phyloP scores from a whole-genome alignment of 2,797 vertebrate species.

The Brachyrhaphis roseni region DNA sequence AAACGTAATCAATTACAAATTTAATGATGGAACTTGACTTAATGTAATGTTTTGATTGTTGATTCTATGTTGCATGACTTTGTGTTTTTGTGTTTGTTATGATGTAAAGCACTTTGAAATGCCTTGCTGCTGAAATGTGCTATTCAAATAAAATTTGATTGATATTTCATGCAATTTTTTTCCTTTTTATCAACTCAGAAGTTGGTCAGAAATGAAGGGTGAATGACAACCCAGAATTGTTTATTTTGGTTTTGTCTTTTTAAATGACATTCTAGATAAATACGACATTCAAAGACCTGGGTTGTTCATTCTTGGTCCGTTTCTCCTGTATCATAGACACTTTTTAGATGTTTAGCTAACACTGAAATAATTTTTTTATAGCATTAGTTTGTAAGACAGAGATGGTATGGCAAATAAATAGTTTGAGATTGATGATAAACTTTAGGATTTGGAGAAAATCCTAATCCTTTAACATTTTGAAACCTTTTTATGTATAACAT shows the following conservation, averaged over 20 bases:
- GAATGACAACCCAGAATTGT: too few relatives aligned
- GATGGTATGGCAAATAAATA: background rate
- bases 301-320: background rate
- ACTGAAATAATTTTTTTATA: background rate
- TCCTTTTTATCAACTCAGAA: background rate
- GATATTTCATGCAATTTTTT: background rate
- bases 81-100: too few relatives aligned
- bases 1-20: too few relatives aligned
- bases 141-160: too few relatives aligned
- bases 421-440: background rate
- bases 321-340: background rate
- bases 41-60: too few relatives aligned
- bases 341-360: background rate
- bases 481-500: background rate
- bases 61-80: too few relatives aligned
- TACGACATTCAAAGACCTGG: background rate
- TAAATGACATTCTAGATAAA: background rate
- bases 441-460: background rate
- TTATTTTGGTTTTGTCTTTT: background rate
- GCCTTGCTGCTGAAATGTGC: too few relatives aligned
- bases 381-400: background rate
- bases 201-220: background rate
- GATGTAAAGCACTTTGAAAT: too few relatives aligned
- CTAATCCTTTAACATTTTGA: background rate
- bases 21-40: too few relatives aligned